A percentile compares a stretch with the other conserved stretches of the same genome.
Evolutionary conservation across 2,113 vertebrate species (phyloP).

Genomic region (Cyanocitta stelleri): DNA sequence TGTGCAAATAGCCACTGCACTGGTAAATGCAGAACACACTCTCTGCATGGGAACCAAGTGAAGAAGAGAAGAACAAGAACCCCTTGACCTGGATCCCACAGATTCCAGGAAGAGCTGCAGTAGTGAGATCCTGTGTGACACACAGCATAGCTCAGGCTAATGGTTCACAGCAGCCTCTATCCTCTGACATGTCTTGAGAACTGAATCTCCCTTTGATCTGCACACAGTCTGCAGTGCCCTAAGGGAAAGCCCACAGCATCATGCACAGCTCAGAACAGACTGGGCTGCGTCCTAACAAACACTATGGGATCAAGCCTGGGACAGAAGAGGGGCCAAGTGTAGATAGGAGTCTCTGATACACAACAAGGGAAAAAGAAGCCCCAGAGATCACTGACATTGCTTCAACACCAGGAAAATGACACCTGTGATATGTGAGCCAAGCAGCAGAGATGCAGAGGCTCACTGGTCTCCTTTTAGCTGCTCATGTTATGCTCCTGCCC

Average conservation of each 20-base stretch:
- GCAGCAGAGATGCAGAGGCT: not conserved
- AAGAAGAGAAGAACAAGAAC: not conserved
- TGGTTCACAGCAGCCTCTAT: not conserved
- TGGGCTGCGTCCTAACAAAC: not conserved
- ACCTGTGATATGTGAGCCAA: not conserved
- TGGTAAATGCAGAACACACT: not conserved
- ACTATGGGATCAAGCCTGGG: not conserved
- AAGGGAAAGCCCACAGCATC: not conserved
- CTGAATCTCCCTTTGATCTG: not conserved
- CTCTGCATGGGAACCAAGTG: not conserved
- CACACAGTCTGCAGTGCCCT: not conserved
- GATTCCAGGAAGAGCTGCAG: not conserved
- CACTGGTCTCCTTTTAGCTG: not conserved
- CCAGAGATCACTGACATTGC: not conserved
- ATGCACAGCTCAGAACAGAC: not conserved
- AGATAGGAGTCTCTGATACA: not conserved
- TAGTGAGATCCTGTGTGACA: not conserved
- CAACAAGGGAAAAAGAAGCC: not conserved
- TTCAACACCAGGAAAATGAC: not conserved
- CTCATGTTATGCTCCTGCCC: not conserved
- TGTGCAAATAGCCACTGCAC: not conserved
- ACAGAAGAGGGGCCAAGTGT: not conserved
- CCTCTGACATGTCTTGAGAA: not conserved
- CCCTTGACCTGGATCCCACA: not conserved
- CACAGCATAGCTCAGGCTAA: not conserved